Evolutionary conservation across 2,888 invertebrate genomes (phyloP).

Genomic region (Abscondita cerata): DNA sequence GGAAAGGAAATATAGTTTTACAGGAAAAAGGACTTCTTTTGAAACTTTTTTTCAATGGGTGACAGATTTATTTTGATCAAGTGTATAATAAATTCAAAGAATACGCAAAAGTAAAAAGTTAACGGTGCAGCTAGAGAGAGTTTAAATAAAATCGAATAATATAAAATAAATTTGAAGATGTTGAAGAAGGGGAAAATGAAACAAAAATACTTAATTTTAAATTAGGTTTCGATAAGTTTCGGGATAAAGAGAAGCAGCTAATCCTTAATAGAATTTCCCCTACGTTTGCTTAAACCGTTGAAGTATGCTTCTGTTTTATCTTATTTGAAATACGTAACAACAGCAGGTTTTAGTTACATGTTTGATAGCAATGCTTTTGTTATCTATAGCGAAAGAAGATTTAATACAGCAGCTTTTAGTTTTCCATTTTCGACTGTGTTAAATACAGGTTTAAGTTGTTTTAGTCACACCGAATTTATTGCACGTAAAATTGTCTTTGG

Average conservation of each 20-base stretch:
- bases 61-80: conserved; percentile 16
- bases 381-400: too few relatives aligned
- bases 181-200: not conserved
- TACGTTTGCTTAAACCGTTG: conserved; percentile 1
- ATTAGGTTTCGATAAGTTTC: not conserved
- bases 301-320: conserved; percentile 11
- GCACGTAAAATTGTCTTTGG: too few relatives aligned
- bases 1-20: conserved; percentile 2
- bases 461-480: too few relatives aligned
- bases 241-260: not conserved
- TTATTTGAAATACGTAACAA: conserved; percentile 16
- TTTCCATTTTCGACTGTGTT: too few relatives aligned
- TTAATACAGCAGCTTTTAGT: too few relatives aligned
- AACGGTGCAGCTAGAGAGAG: not conserved
- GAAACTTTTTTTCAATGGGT: conserved; percentile 4
- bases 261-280: conserved; percentile 1
- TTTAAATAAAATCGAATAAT: conserved; percentile 10
- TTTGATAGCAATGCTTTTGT: too few relatives aligned
- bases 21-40: not conserved
- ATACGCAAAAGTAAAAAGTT: conserved; percentile 8
- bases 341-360: conserved; percentile 6
- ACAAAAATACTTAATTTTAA: conserved; percentile 1
- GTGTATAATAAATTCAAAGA: conserved; percentile 12
- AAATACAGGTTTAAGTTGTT: too few relatives aligned
- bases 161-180: not conserved